A percentile compares a stretch with the other conserved stretches of the same genome.
These are phyloP conservation scores for Artibeus jamaicensis DNA, from an alignment of 2,797 vertebrate genomes.

Conservation along the genomic window DNA sequence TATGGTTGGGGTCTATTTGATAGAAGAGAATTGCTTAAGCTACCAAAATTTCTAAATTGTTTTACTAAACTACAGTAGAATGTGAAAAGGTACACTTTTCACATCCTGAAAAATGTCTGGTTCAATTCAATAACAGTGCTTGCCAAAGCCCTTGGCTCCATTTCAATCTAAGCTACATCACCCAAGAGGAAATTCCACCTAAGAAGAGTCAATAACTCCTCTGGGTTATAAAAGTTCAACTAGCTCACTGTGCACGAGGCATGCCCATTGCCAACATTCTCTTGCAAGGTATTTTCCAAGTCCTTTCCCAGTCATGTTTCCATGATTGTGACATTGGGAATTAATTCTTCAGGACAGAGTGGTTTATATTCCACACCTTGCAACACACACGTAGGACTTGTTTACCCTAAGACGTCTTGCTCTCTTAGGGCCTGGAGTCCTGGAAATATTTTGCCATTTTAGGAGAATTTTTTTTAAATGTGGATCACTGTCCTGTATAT, in stretches of 20 bases:
- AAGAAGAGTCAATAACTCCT: background rate
- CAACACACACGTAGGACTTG: background rate
- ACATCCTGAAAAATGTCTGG: background rate
- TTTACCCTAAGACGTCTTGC: background rate
- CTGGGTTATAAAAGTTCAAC: background rate
- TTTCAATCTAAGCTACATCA: background rate
- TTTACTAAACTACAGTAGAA: background rate
- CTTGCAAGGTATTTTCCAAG: constrained; percentile 57
- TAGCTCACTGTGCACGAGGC: background rate
- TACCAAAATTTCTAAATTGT: background rate
- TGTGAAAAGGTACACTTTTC: background rate
- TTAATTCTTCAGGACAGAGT: constrained; percentile 22
- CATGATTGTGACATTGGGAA: constrained; percentile 45
- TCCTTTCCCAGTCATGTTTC: constrained; percentile 19
- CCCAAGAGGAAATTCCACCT: constrained; percentile 49
- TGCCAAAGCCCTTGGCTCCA: background rate
- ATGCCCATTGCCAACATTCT: background rate
- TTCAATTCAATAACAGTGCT: background rate
- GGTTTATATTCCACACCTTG: constrained; percentile 9
- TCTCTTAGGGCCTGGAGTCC: background rate
- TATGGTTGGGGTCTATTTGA: background rate
- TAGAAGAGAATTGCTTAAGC: background rate
- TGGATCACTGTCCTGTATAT: background rate
- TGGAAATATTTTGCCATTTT: background rate
- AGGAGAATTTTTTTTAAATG: background rate